Evolutionary conservation across 2,113 vertebrate species (phyloP).

Genomic region (Bucco capensis): DNA sequence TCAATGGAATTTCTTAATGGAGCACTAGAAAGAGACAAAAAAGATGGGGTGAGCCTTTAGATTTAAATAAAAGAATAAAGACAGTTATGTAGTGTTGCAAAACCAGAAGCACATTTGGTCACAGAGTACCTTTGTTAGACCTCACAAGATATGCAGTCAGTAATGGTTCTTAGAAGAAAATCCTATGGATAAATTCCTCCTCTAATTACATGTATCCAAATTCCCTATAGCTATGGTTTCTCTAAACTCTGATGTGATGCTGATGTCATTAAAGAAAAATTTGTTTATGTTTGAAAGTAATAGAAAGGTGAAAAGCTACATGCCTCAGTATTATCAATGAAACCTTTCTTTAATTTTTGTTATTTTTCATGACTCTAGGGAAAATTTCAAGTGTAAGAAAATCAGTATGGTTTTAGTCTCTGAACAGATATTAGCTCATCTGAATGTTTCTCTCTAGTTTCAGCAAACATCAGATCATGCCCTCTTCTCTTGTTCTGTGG

Average conservation of each 20-base stretch:
- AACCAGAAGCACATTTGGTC: neutral
- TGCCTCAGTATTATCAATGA: neutral
- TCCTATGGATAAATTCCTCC: neutral
- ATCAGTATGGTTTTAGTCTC: neutral
- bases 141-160: neutral
- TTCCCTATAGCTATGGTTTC: neutral
- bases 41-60: conserved; percentile 87
- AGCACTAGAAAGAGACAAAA: conserved; percentile 95
- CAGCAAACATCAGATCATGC: conserved; percentile 97
- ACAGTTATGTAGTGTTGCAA: neutral
- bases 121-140: neutral
- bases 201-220: neutral
- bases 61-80: neutral
- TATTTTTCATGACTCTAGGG: neutral
- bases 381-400: neutral
- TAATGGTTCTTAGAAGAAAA: neutral
- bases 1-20: conserved; percentile 97
- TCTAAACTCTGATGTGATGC: neutral
- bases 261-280: neutral
- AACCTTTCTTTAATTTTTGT: neutral
- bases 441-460: conserved; percentile 76
- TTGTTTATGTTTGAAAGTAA: neutral
- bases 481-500: conserved; percentile 97
- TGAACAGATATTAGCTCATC: neutral
- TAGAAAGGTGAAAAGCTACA: neutral